Conservation (phyloP, 2,888 invertebrate genomes). For the Malthinus seriepunctatus region DNA sequence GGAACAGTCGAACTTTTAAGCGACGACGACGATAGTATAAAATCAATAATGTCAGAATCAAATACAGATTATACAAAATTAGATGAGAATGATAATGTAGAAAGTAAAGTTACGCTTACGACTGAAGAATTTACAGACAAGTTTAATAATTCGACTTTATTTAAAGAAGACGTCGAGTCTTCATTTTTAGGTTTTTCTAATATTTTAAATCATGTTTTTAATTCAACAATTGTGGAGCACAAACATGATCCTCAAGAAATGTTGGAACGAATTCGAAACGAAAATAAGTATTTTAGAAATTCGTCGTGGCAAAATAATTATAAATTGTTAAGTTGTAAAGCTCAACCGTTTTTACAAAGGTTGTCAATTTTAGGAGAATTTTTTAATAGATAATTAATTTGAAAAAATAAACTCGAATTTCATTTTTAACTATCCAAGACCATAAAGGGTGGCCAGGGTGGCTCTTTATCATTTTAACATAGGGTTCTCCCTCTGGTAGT, state of each 20-base stretch:
- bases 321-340: constrained; percentile 75
- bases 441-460: no score
- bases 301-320: constrained; percentile 65
- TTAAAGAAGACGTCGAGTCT: constrained; percentile 33
- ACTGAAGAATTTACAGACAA: constrained; percentile 36
- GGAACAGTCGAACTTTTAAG: constrained; percentile 7
- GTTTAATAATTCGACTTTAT: constrained; percentile 23
- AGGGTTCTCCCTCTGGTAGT: no score
- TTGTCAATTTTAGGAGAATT: constrained; percentile 82
- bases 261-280: constrained; percentile 68
- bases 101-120: constrained; percentile 43
- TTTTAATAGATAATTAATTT: constrained; percentile 50
- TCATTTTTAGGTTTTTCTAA: constrained; percentile 36
- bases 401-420: neutral
- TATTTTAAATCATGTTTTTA: constrained; percentile 56
- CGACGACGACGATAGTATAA: constrained; percentile 18
- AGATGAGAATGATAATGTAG: constrained; percentile 49
- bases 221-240: constrained; percentile 59
- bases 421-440: no score
- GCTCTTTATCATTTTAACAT: neutral
- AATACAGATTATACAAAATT: constrained; percentile 41
- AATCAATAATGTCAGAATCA: constrained; percentile 30
- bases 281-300: constrained; percentile 65
- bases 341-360: constrained; percentile 78
- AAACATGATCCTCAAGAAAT: constrained; percentile 74